Base-by-base conservation (phyloP, 2,888 invertebrate species). In the Cephus sareptanus region DNA sequence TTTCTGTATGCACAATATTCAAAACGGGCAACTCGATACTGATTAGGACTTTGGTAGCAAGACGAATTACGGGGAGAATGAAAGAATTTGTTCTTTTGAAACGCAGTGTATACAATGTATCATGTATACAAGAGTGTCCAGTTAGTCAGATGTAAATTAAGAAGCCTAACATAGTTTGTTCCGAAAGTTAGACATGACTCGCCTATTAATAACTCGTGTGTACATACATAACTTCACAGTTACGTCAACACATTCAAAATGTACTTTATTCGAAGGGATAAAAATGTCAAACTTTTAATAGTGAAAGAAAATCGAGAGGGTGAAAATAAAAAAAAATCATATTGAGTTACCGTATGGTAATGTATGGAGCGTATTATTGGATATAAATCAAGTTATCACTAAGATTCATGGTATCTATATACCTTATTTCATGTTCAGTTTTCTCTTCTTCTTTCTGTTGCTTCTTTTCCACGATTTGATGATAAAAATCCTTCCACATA, bases 401-500 rank as follows among this genome's bases (percentile, higher is more conserved):
- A 56, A 56, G 23, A 56, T 56, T 56, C 56, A 56, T 23, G 56
- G 56, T 56, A 56, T 56, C 56, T 56, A 56, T 79, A 80, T 93
- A 96, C 96, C 94, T 94, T 87, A 91, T 92, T 85, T 96, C 95
- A 87, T 95, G 96, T 81, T 94, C 94, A 81, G 94, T 93, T 82
- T 94, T 94, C 76, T 94, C 94, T 77, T 92, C 87, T 84, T 94
- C 94, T 80, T 94, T 93, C 84, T 94, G 94, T 80, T 95, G 90
- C 87, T 94, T 95, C 77, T 95, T 94, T 78, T 85, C 87, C 11
- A 89, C 85, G 40, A 92, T 87, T 82, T 90, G 90, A 11, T 90
- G 86, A 87, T 95, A 96, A 87, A 95, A 95, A 80, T 94, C 94
- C 92, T 94, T 95, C 95, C 96, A 96, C 96, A 96, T 96, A 15